These are phyloP conservation scores for Arremon aurantiirostris DNA, from an alignment of 2,797 vertebrate genomes.

Conservation along the genomic window DNA sequence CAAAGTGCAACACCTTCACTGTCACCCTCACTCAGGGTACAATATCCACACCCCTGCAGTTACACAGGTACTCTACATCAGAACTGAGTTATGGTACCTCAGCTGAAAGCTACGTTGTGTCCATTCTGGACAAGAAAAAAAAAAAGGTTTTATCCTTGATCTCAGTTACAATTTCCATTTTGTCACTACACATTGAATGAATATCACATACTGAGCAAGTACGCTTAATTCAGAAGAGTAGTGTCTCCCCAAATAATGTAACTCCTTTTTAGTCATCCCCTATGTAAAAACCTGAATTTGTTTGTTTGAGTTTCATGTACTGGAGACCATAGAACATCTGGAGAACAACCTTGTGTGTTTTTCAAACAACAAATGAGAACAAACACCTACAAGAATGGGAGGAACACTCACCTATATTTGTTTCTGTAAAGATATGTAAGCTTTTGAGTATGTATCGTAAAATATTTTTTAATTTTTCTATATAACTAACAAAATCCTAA, in stretches of 20 bases:
- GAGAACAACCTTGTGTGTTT: not conserved
- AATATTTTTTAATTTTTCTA: not conserved
- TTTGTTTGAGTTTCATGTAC: not conserved
- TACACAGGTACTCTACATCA: not conserved
- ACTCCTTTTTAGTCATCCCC: not conserved
- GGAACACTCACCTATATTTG: not conserved
- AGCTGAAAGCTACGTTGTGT: not conserved
- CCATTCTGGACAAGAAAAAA: not conserved
- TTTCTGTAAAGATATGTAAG: not conserved
- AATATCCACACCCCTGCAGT: not conserved
- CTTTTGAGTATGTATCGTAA: not conserved
- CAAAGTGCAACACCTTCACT: not conserved
- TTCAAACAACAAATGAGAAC: not conserved
- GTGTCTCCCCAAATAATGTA: not conserved
- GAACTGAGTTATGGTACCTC: not conserved
- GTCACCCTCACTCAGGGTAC: not conserved
- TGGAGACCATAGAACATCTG: not conserved
- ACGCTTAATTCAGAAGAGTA: not conserved
- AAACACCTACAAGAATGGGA: not conserved
- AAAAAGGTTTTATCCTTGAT: not conserved
- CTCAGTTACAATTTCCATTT: not conserved
- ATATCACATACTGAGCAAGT: not conserved
- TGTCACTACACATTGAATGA: not conserved
- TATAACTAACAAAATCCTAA: not conserved
- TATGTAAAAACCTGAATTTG: not conserved